phyloP scores from a whole-genome alignment of 1,140 invertebrate species.

The Anthonomus grandis region DNA sequence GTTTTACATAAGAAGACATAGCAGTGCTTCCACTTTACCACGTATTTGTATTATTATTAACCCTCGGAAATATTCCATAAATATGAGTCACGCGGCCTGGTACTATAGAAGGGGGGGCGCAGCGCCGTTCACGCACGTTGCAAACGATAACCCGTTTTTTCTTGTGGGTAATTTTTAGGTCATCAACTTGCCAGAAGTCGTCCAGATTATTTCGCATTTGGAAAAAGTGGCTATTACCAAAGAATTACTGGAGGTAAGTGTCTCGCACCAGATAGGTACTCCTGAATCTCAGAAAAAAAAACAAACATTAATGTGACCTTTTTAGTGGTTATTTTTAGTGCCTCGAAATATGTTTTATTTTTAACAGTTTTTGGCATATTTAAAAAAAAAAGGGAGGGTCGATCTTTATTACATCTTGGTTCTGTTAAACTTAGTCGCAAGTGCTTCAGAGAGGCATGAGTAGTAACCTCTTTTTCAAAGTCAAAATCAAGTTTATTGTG shows the following conservation, averaged over 20 bases:
- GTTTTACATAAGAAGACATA: constrained; percentile 37
- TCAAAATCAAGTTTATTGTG: no score
- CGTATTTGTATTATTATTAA: constrained; percentile 15
- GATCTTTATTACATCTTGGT: no score
- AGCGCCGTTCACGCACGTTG: constrained; percentile 26
- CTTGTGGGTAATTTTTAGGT: constrained; percentile 64
- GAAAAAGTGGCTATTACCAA: constrained; percentile 91
- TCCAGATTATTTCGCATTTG: constrained; percentile 87
- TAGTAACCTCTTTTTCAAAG: no score
- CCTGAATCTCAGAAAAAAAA: no score
- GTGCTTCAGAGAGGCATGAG: no score
- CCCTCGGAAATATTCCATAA: constrained; percentile 15
- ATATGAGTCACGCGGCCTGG: constrained; percentile 5
- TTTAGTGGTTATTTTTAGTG: constrained; percentile 10
- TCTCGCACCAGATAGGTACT: constrained; percentile 5
- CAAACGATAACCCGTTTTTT: constrained; percentile 10
- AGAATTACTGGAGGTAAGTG: constrained; percentile 85
- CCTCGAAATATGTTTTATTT: no score
- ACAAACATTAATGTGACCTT: constrained; percentile 1
- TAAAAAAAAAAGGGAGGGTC: no score
- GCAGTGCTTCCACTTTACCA: constrained; percentile 23
- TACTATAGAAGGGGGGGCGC: constrained; percentile 19
- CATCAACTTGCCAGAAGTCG: constrained; percentile 87
- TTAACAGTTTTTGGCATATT: no score
- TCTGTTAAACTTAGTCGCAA: no score